phyloP scores from a whole-genome alignment of 2,113 vertebrate species.

The Cathartes aura region DNA sequence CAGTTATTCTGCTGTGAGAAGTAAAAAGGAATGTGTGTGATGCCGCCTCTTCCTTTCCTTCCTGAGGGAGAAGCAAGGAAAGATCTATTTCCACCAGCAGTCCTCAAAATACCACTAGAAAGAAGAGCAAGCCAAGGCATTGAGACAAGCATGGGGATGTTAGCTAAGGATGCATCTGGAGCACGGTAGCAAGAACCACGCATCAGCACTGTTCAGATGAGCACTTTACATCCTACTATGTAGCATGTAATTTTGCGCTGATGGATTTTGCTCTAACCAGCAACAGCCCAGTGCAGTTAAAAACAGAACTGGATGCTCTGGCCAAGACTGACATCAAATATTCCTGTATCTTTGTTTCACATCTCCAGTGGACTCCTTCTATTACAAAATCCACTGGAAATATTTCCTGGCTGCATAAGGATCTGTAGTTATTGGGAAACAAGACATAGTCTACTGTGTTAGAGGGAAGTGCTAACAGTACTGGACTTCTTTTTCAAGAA shows the following conservation, averaged over 20 bases:
- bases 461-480: neutral
- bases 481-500: neutral
- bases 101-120: neutral
- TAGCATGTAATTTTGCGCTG: neutral
- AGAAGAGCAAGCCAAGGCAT: neutral
- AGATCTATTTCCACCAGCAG: neutral
- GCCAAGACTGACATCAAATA: conserved; percentile 44
- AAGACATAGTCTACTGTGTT: neutral
- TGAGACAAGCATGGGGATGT: neutral
- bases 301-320: neutral
- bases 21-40: neutral
- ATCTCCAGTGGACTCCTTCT: neutral
- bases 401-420: conserved; percentile 20
- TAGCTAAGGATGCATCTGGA: neutral
- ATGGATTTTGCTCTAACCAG: neutral
- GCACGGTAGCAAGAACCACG: neutral
- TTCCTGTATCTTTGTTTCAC: conserved; percentile 10
- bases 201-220: neutral
- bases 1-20: neutral
- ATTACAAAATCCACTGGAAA: conserved; percentile 28
- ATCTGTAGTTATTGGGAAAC: neutral
- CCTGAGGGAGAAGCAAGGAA: neutral
- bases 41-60: neutral
- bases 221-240: neutral
- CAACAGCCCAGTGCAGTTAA: neutral